Evolutionary conservation across 2,888 invertebrate species (phyloP), one percentile per base, ranked within the genome.

Genomic region (Agonopterix heracliana): DNA sequence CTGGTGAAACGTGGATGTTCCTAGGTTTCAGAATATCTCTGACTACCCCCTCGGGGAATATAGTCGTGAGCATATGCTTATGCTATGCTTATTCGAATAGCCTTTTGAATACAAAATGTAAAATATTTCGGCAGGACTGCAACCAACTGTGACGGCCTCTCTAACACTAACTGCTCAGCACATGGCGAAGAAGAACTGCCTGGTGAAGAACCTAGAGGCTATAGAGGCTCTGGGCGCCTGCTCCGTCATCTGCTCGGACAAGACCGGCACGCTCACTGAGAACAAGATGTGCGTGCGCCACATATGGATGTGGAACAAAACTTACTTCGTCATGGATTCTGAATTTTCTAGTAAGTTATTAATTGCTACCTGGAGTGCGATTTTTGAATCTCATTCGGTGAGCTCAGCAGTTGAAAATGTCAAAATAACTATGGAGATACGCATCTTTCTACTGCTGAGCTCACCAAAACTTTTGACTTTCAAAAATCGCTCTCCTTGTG

Each of bases 221-320:
- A 98, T 99, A 26, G 99, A 99, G 89, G 99, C 99, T 1, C 90
- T 99, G 48, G 99, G 99, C 41, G 98, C 98, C 9, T 99, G 99
- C 48, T 97, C 97, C 49, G 98, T 97, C 54, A 99, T 99, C 83
- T 99, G 99, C 88, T 98, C 98, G 2, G 98, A 99, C 85, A 99
- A 99, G 87, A 99, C 99, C 51, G 99, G 99, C 54, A 99, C 98
- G 7, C 90, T 98, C 44, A 99, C 99, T 2, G 98, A 99, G 84
- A 99, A 99, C 90, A 92, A 98, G 74, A 99, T 99, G 99, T 96
- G 97, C 44, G 98, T 99, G 45, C 96, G 97, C 58, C 97, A 98
- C 84, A 94, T 98, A 93, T 98, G 98, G 96, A 95, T 96, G 76
- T 97, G 98, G 87, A 95, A 98, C 78, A 94, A 94, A 75, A 96